A percentile compares a stretch with the other conserved stretches of the same genome.
Evolutionary conservation across 2,113 vertebrate genomes (phyloP).

Genomic region (Labrus mixtus): DNA sequence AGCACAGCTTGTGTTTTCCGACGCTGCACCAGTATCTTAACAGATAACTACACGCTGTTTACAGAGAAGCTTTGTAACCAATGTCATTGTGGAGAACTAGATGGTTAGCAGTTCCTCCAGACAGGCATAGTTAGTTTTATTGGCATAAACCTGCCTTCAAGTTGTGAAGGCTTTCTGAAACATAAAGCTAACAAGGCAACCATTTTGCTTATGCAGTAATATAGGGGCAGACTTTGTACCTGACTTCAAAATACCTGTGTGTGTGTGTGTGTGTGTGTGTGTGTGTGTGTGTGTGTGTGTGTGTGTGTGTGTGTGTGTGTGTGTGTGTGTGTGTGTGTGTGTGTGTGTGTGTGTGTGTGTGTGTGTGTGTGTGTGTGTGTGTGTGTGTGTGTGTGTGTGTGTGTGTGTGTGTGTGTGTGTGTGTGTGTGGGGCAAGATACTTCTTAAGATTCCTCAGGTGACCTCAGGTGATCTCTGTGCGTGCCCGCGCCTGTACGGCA

Average conservation of each 20-base stretch:
- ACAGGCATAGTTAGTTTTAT: not conserved
- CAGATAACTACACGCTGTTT: not conserved
- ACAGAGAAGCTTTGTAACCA: not conserved
- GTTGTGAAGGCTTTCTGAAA: not conserved
- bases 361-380: not conserved
- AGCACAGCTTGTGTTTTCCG: not conserved
- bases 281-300: not conserved
- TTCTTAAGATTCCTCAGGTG: slow-evolving; percentile 31
- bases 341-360: slow-evolving; percentile 13
- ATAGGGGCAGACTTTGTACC: slow-evolving; percentile 42
- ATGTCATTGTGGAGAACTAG: slow-evolving; percentile 19
- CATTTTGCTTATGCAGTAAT: not conserved
- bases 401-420: slow-evolving; percentile 12
- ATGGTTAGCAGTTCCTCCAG: not conserved
- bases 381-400: not conserved
- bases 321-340: too few relatives aligned
- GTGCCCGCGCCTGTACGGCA: not conserved
- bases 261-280: not conserved
- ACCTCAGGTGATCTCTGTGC: slow-evolving; percentile 21
- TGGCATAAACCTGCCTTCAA: not conserved
- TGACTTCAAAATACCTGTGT: slow-evolving; percentile 20
- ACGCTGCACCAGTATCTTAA: not conserved
- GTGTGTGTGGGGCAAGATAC: not conserved
- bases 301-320: too few relatives aligned
- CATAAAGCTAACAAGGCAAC: not conserved